These are phyloP conservation scores for Hemitrygon akajei DNA, from an alignment of 2,797 vertebrate genomes.

Conservation along the genomic window DNA sequence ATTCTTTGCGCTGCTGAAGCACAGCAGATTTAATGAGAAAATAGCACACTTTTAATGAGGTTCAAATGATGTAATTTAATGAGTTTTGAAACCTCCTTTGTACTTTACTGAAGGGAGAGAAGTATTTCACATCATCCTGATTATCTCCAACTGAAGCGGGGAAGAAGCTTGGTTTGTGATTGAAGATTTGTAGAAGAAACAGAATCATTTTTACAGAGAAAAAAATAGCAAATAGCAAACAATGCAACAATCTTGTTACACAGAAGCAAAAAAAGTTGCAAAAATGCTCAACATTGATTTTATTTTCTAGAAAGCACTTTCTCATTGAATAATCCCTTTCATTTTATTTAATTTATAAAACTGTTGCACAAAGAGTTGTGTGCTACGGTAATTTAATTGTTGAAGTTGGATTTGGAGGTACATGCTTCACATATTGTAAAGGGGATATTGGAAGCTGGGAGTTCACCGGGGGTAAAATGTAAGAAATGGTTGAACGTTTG, in stretches of 20 bases:
- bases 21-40: slow-evolving; percentile 32
- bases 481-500: neutral
- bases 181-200: neutral
- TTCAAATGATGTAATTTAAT: slow-evolving; percentile 32
- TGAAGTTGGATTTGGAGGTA: neutral
- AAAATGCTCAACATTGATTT: neutral
- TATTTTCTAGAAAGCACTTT: neutral
- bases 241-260: neutral
- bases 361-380: neutral
- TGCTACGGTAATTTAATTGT: neutral
- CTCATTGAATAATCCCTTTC: neutral
- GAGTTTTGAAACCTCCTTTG: slow-evolving; percentile 23
- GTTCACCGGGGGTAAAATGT: neutral
- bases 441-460: neutral
- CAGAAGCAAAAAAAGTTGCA: neutral
- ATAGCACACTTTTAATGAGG: slow-evolving; percentile 31
- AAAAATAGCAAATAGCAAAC: neutral
- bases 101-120: neutral
- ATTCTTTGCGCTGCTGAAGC: neutral
- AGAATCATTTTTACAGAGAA: neutral
- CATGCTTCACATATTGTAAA: neutral
- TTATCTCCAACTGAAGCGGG: slow-evolving; percentile 6
- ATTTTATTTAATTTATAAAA: neutral
- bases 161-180: neutral
- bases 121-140: neutral